A percentile compares a stretch with the other conserved stretches of the same genome.
Conservation (phyloP, 2,113 vertebrate species). For the Pristiophorus japonicus region DNA sequence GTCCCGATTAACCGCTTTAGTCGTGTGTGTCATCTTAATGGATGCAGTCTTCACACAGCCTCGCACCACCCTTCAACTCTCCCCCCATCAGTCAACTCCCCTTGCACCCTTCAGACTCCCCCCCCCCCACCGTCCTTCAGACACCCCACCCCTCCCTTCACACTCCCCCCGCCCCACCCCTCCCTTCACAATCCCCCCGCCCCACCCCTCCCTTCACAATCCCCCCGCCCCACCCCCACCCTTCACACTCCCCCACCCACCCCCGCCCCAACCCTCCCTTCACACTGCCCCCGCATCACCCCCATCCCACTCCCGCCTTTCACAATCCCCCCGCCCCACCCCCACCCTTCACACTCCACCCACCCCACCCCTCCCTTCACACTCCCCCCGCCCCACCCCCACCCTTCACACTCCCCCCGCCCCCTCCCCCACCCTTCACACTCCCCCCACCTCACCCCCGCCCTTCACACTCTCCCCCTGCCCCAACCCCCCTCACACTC, state of each 20-base stretch:
- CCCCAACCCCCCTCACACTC: not conserved
- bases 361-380: too few relatives aligned
- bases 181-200: too few relatives aligned
- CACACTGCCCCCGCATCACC: not conserved
- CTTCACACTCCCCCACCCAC: not conserved
- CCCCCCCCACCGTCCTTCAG: not conserved
- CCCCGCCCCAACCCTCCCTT: not conserved
- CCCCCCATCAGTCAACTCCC: not conserved
- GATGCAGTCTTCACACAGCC: not conserved
- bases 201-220: not conserved
- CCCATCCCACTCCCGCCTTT: not conserved
- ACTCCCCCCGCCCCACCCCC: too few relatives aligned
- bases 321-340: not conserved
- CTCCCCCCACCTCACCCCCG: not conserved
- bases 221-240: not conserved
- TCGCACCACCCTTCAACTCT: not conserved
- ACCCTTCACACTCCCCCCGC: not conserved
- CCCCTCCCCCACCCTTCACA: not conserved
- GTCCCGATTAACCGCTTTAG: not conserved
- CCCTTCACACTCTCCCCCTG: not conserved
- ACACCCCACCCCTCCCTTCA: not conserved
- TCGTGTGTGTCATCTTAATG: not conserved
- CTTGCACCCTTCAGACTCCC: too few relatives aligned
- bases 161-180: too few relatives aligned
- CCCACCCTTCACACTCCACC: too few relatives aligned